Percentiles rank a stretch among this genome's conserved stretches.
These are phyloP conservation scores for Netelia melanura DNA, from an alignment of 2,888 invertebrate genomes.

Conservation along the genomic window DNA sequence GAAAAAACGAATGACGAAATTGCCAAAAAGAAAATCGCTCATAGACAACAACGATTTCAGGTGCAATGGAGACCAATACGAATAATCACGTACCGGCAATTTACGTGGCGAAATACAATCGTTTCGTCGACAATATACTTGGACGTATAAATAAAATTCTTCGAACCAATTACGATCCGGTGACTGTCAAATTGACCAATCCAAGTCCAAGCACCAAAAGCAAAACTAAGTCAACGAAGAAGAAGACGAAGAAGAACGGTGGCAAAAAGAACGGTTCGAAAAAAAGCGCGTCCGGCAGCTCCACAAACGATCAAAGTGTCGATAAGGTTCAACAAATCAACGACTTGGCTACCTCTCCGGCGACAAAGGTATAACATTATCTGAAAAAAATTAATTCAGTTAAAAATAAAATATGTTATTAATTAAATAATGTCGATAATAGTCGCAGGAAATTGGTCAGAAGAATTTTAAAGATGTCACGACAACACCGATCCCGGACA, in stretches of 20 bases:
- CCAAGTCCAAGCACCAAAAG: slow-evolving; percentile 86
- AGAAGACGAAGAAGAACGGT: slow-evolving; percentile 73
- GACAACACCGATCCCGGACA: slow-evolving; percentile 50
- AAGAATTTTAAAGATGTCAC: slow-evolving; percentile 58
- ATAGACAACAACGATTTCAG: slow-evolving; percentile 79
- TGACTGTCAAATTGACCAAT: slow-evolving; percentile 90
- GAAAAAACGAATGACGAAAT: not conserved
- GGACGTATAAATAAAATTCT: slow-evolving; percentile 93
- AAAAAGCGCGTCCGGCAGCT: slow-evolving; percentile 62
- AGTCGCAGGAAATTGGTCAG: slow-evolving; percentile 30
- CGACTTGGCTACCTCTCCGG: slow-evolving; percentile 23
- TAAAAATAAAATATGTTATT: not conserved
- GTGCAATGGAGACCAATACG: slow-evolving; percentile 83
- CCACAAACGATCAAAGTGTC: slow-evolving; percentile 28
- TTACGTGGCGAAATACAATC: slow-evolving; percentile 93
- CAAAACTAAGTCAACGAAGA: slow-evolving; percentile 81
- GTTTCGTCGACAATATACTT: slow-evolving; percentile 93
- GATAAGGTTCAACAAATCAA: slow-evolving; percentile 29
- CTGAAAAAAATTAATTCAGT: not conserved
- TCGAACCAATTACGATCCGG: slow-evolving; percentile 93
- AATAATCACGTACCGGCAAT: slow-evolving; percentile 87
- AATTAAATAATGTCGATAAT: too few relatives aligned
- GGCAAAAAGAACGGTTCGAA: slow-evolving; percentile 82
- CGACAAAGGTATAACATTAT: slow-evolving; percentile 35
- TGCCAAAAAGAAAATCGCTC: not conserved